Base-by-base conservation (phyloP, 2,797 vertebrate genomes). In the Centroberyx gerrardi region DNA sequence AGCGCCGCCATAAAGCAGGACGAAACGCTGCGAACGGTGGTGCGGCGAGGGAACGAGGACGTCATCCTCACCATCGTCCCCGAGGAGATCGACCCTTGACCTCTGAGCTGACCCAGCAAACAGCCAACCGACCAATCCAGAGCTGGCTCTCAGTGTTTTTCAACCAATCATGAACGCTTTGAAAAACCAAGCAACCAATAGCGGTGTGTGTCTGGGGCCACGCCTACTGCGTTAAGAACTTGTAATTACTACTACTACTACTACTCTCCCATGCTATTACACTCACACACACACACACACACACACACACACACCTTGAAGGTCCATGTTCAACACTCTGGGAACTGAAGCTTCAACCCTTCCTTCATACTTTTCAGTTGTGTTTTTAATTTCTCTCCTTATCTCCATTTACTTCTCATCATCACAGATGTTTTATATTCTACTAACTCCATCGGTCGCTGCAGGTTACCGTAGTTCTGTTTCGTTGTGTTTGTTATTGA, bases 41-140 rank as follows among this genome's bases (percentile, higher is more conserved):
- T 99, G 84, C 96, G 98, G 70, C 95, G 98, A 49, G 97, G 97
- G 73, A 99, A 99, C 1, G 97, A 99, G 90, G 98, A 99, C 69
- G 85, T 96, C 52, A 96, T 98, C 83, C 88, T 99, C 70, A 96
- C 94, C 71, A 90, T 99, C 85, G 78, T 96, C 67, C 97, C 98
- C 0, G 97, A 97, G 84, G 97, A 98, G 86, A 92, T 97, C 0
- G 97, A 97, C 51, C 96, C 97, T 73, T 99, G 96, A 97, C 90
- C 91, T 87, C 89, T 90, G 85, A 79, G 29, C 29, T 12, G 9
- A 36, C 12, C 0, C 42, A 31, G 48, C 62, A 10, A 53, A 15
- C 51, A 1, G 40, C 14, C 72, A n/a, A 61, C 49, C 78, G 2
- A 65, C 75, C 59, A 22, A 84, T 76, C 87, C 82, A 82, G 94